phyloP scores from a whole-genome alignment of 2,888 invertebrate genomes.

The Candidula unifasciata region DNA sequence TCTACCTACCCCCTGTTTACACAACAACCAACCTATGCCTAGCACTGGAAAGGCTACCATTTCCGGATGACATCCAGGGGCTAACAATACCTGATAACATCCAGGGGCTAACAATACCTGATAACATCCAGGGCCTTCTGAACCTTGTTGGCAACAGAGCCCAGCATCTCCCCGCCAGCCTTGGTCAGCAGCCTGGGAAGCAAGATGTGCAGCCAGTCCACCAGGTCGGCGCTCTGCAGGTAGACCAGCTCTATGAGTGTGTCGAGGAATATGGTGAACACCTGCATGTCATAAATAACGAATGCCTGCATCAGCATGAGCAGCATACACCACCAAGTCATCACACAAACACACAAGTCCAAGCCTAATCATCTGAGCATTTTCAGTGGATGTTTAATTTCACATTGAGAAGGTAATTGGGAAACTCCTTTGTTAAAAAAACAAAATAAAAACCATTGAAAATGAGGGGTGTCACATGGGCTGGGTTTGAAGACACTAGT shows the following conservation, averaged over 20 bases:
- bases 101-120: conserved; percentile 68
- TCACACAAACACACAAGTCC: background rate
- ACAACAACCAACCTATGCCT: too few relatives aligned
- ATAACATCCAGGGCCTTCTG: conserved; percentile 76
- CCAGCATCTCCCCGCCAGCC: conserved; percentile 92
- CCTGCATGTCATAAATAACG: conserved; percentile 78
- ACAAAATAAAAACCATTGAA: too few relatives aligned
- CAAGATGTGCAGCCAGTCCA: conserved; percentile 95
- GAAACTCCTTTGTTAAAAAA: too few relatives aligned
- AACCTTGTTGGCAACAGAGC: conserved; percentile 93
- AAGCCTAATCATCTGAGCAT: conserved; percentile 2
- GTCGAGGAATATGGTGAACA: conserved; percentile 94
- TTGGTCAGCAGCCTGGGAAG: conserved; percentile 92
- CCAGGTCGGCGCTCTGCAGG: conserved; percentile 90
- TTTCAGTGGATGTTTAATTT: too few relatives aligned
- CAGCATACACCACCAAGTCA: background rate
- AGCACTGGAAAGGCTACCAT: too few relatives aligned
- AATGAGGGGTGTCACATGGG: too few relatives aligned
- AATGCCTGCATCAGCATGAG: conserved; percentile 20
- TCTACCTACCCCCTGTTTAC: too few relatives aligned
- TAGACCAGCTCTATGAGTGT: conserved; percentile 92
- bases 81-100: too few relatives aligned
- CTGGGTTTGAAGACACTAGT: too few relatives aligned
- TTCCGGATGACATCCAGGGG: too few relatives aligned
- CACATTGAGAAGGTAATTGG: too few relatives aligned